Base-by-base conservation (phyloP, 23 tunicate genomes). In the Halocynthia aurantium region DNA sequence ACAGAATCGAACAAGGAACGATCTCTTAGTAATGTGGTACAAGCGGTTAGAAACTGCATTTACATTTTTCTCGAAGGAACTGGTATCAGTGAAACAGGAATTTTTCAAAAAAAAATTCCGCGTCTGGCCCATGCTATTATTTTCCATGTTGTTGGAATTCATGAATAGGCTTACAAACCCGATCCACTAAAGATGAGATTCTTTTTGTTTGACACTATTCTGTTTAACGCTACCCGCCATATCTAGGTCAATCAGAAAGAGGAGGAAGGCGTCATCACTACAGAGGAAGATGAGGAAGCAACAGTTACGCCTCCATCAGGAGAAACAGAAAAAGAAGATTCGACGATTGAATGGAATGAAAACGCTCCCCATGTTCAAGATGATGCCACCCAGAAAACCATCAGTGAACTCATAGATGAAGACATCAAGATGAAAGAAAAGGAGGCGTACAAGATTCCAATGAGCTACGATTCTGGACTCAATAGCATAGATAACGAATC, bases 401-500 rank as follows among this genome's bases (percentile, higher is more conserved):
- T 15, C 64, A 58, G 17, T 2, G 64, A 58, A 58, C 64, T 58
- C 17, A 58, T n/a, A 17, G 17, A 17, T 58, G 64, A 65, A 65
- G 70, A 9, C 70, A 40, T 31, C 44, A 31, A 31, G 44, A 31
- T 31, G 44, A 31, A 31, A 31, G 53, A 67, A 57, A 81, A 77
- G 61, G 77, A 77, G 62, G 75, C 77, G 21, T 64, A 55, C 5
- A 81, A 81, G 65, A 90, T 90, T 69, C 53, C 66, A 22, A 90
- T 81, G 86, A 84, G 89, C 52, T 90, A 90, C 76, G 96, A 90
- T 61, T 90, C 96, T 22, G 96, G 96, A 17, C 67, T 90, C 22
- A 90, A 90, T 71, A 90, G 96, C 74, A 90, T 90, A 49, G 96
- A 90, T 7, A 90, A 90, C 61, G 96, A 90, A 55, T 84, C 89